Evolutionary conservation across 1,140 invertebrate genomes (phyloP).

Genomic region (Neoseiulus cucumeris): DNA sequence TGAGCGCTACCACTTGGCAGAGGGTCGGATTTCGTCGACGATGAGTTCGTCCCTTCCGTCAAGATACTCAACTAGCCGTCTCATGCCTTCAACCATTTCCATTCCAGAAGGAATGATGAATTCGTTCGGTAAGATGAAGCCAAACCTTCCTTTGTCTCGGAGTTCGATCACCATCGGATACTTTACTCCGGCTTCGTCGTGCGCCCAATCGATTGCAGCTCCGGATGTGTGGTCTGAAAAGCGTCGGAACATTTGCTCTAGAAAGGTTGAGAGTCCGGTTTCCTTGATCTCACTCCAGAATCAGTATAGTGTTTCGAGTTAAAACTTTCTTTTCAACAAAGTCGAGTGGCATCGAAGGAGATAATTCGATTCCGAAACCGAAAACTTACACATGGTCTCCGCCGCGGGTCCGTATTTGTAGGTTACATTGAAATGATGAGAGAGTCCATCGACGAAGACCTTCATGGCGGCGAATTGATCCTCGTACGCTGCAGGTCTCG

Average conservation of each 20-base stretch:
- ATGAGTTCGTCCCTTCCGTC: neutral
- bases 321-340: too few species aligned
- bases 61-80: neutral
- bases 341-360: neutral
- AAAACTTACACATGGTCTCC: slow-evolving; percentile 1
- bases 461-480: slow-evolving; percentile 37
- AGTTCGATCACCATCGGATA: slow-evolving; percentile 30
- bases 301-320: too few species aligned
- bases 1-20: neutral
- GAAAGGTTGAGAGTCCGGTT: neutral
- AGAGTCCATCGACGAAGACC: slow-evolving; percentile 43
- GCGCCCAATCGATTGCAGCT: slow-evolving; percentile 29
- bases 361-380: too few species aligned
- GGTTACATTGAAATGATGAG: slow-evolving; percentile 32
- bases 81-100: neutral
- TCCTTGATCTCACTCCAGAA: too few species aligned
- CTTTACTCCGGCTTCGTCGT: slow-evolving; percentile 25
- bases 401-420: slow-evolving; percentile 3
- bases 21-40: neutral
- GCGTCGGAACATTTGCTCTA: neutral
- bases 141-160: slow-evolving; percentile 28
- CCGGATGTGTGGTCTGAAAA: slow-evolving; percentile 26
- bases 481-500: slow-evolving; percentile 29
- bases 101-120: slow-evolving; percentile 45
- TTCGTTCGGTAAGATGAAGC: slow-evolving; percentile 32